These are phyloP conservation scores for Dichetophora obliterata DNA, from an alignment of 2,888 invertebrate genomes.

Conservation along the genomic window DNA sequence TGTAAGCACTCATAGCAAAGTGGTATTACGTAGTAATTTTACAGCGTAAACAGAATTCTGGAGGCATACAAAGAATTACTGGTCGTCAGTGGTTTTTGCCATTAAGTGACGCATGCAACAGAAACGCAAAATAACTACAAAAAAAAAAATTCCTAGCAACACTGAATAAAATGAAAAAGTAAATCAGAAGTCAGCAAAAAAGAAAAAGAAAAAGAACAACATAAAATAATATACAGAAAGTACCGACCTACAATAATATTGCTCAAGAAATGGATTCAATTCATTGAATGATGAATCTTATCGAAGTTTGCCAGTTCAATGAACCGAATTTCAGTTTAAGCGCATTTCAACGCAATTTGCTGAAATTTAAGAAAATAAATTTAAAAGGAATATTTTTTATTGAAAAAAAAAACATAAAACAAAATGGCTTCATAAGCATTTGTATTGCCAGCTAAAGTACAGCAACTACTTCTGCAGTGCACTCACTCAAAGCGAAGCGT, in stretches of 20 bases:
- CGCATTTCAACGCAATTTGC: slow-evolving; percentile 35
- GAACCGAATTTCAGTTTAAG: slow-evolving; percentile 44
- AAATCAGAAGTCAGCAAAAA: not conserved
- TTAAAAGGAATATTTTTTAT: not conserved
- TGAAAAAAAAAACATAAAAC: not conserved
- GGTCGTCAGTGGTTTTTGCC: not conserved
- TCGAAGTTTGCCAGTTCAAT: slow-evolving; percentile 49
- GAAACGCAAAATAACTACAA: not conserved
- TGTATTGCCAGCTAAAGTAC: not conserved
- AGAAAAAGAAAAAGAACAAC: not conserved
- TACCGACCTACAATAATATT: not conserved
- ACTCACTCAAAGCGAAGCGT: too few species aligned
- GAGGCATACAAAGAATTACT: not conserved
- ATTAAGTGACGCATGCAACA: slow-evolving; percentile 9
- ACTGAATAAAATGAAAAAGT: not conserved
- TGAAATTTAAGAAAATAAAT: not conserved
- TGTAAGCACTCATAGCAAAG: slow-evolving; percentile 3
- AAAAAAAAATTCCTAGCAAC: not conserved
- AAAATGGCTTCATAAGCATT: not conserved
- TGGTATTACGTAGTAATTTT: slow-evolving; percentile 11
- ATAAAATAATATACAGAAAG: not conserved
- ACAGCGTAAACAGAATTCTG: not conserved
- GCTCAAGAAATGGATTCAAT: slow-evolving; percentile 12
- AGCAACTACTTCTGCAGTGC: not conserved
- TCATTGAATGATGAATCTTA: slow-evolving; percentile 37